A percentile compares a stretch with the other conserved stretches of the same genome.
Conservation (phyloP, 2,888 invertebrate genomes). For the Leptothorax acervorum region DNA sequence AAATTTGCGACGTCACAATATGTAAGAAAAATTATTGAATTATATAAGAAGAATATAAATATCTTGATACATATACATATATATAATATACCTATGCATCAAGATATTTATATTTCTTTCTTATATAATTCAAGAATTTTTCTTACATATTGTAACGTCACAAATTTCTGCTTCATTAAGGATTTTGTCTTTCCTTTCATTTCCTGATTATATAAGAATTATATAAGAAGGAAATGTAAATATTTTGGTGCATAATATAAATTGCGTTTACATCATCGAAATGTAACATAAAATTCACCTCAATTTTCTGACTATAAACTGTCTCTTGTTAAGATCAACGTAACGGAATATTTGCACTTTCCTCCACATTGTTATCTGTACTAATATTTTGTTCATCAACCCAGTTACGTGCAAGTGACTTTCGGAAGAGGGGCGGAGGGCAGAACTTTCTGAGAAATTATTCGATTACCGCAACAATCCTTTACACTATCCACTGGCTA, state of each 20-base stretch:
- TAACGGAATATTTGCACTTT: neutral
- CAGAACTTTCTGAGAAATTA: conserved; percentile 6
- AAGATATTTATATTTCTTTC: too few relatives aligned
- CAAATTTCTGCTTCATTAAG: neutral
- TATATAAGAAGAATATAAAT: neutral
- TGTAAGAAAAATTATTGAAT: neutral
- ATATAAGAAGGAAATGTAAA: neutral
- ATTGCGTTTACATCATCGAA: neutral
- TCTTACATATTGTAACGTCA: neutral
- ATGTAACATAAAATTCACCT: neutral
- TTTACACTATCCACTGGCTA: neutral
- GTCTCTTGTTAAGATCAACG: neutral
- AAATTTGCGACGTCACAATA: neutral
- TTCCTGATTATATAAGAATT: too few relatives aligned
- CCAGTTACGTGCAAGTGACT: neutral
- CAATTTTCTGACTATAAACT: neutral
- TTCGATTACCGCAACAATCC: neutral
- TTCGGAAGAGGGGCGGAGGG: neutral
- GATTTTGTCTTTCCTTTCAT: neutral
- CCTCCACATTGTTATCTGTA: conserved; percentile 8
- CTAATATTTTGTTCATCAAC: conserved; percentile 16
- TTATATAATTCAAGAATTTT: neutral
- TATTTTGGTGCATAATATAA: neutral
- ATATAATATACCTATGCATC: too few relatives aligned
- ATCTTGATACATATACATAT: too few relatives aligned